phyloP scores from a whole-genome alignment of 2,797 vertebrate species.

The Eutrigla gurnardus region DNA sequence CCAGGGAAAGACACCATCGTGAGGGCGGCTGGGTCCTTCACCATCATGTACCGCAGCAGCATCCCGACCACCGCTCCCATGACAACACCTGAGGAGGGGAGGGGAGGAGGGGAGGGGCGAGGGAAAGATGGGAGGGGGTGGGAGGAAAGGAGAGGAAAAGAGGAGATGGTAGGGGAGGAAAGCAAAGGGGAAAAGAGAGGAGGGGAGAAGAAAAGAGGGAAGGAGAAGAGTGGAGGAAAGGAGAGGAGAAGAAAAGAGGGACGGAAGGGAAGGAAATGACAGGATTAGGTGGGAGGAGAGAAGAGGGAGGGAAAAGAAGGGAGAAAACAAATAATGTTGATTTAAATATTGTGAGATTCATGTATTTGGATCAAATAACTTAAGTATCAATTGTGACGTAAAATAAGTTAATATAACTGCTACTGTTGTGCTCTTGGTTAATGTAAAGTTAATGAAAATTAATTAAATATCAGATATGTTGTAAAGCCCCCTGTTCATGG shows the following conservation, averaged over 20 bases:
- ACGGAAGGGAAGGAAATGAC: too few relatives aligned
- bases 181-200: background rate
- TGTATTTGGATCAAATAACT: background rate
- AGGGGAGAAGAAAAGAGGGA: too few relatives aligned
- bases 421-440: background rate
- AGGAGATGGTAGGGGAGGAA: background rate
- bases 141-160: too few relatives aligned
- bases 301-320: too few relatives aligned
- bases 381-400: too few relatives aligned
- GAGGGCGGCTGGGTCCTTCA: conserved; percentile 74
- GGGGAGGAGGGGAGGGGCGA: background rate
- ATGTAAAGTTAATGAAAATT: background rate
- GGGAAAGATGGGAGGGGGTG: background rate
- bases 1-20: conserved; percentile 88
- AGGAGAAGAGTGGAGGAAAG: too few relatives aligned
- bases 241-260: too few relatives aligned
- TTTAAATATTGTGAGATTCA: background rate
- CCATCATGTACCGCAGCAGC: conserved; percentile 82
- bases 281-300: too few relatives aligned
- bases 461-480: too few relatives aligned
- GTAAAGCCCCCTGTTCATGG: background rate
- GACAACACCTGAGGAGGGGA: conserved; percentile 80
- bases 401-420: too few relatives aligned
- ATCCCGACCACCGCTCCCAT: conserved; percentile 83
- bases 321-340: too few relatives aligned